Evolutionary conservation across 2,797 vertebrate species (phyloP).

Genomic region (Pygocentrus nattereri): DNA sequence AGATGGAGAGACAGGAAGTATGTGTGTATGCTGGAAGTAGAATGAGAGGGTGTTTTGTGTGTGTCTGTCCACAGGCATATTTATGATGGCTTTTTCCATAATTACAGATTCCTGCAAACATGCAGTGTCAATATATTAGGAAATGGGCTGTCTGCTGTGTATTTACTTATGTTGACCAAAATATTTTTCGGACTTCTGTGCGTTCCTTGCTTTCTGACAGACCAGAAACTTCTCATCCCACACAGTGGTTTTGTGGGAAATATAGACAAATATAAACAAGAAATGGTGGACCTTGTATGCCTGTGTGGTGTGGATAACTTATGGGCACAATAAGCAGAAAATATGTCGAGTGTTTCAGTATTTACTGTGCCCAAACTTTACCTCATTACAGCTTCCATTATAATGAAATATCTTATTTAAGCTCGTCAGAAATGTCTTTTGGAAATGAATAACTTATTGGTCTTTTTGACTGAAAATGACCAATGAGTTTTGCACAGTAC

Average conservation of each 20-base stretch:
- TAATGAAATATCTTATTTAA: too few species aligned
- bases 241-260: slow-evolving; percentile 22
- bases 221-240: slow-evolving; percentile 31
- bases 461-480: too few species aligned
- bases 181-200: slow-evolving; percentile 44
- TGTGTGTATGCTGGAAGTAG: slow-evolving; percentile 12
- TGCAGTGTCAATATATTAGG: slow-evolving; percentile 46
- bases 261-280: slow-evolving; percentile 34
- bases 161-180: slow-evolving; percentile 50
- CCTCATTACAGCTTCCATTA: too few species aligned
- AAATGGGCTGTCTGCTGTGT: slow-evolving; percentile 47
- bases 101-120: slow-evolving; percentile 52
- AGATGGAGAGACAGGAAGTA: slow-evolving; percentile 15
- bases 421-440: too few species aligned
- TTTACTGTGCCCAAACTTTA: too few species aligned
- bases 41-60: slow-evolving; percentile 36
- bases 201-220: slow-evolving; percentile 43
- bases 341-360: too few species aligned
- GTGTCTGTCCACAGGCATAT: slow-evolving; percentile 45
- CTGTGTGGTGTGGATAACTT: slow-evolving; percentile 6
- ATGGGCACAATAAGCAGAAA: not conserved
- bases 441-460: too few species aligned
- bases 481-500: too few species aligned
- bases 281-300: slow-evolving; percentile 1
- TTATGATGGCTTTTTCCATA: slow-evolving; percentile 47